Evolutionary conservation across 2,797 vertebrate species (phyloP), one percentile per base, ranked within the genome.

Genomic region (Lateolabrax maculatus): DNA sequence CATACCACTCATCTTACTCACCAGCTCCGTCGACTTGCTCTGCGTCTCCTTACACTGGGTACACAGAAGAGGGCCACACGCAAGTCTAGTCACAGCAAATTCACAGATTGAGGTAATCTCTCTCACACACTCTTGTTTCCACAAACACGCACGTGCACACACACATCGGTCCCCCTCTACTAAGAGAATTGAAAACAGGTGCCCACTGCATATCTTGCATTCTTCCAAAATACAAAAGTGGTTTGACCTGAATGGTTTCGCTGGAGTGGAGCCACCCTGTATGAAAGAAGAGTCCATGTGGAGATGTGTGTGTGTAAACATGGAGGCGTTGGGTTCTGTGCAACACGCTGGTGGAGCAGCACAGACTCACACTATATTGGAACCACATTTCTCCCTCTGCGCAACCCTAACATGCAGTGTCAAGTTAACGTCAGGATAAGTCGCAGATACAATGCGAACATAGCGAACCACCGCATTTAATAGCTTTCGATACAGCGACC

Each of bases 171-270:
- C 90, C 85, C 84, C 87, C 81, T 91, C 61, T 88, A 81, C 90
- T 84, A 90, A 87, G 81, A 75, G 89, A 95, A 96, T 96, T 94
- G 90, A 94, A 96, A 96, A 95, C 95, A 96, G 95, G 94, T 96
- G 95, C 93, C 93, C 84, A 79, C 74, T 90, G 88, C 94, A 95
- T 95, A 95, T 93, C 92, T 95, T 86, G 71, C 87, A 94, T 95
- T 95, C 92, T 94, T 95, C 85, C 66, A 92, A 83, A 93, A 93
- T 93, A 92, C 89, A 95, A 94, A 95, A 93, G 92, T 91, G 90
- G 90, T 94, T 96, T 94, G 94, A 95, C 93, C 95, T 94, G 92
- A 93, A 91, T 89, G 91, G 85, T 93, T 95, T 87, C 53, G 76
- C 75, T 91, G 88, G 90, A 94, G 86, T 84, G 74, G 79, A 93